These are phyloP conservation scores for Polydrusus pterygomalis DNA, from an alignment of 2,888 invertebrate genomes.

Conservation along the genomic window DNA sequence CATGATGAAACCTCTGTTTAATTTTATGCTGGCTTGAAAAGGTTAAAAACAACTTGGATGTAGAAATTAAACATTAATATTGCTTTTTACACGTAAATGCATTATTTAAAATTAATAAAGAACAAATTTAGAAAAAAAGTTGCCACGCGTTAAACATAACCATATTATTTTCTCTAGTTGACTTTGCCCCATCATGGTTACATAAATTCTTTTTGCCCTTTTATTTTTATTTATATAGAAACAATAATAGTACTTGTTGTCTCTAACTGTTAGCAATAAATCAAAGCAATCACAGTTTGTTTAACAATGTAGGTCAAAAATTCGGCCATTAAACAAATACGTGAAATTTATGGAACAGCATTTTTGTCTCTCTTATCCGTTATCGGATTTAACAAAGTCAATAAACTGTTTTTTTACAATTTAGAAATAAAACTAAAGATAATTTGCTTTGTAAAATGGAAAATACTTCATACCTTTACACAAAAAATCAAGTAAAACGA, in stretches of 20 bases:
- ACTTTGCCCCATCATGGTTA: slow-evolving; percentile 43
- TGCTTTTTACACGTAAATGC: not conserved
- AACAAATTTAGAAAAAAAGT: slow-evolving; percentile 28
- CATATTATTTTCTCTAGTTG: slow-evolving; percentile 51
- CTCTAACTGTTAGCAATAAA: slow-evolving; percentile 1
- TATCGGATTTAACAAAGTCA: slow-evolving; percentile 39
- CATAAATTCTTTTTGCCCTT: not conserved
- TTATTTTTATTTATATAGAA: not conserved
- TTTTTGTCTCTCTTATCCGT: slow-evolving; percentile 20
- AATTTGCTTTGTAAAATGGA: slow-evolving; percentile 35
- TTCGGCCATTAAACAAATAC: slow-evolving; percentile 72
- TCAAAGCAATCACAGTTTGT: slow-evolving; percentile 30
- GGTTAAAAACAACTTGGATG: not conserved
- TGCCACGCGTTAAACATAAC: slow-evolving; percentile 57
- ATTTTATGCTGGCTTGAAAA: not conserved
- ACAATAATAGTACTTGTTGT: not conserved
- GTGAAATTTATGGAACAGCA: slow-evolving; percentile 55
- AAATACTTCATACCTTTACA: slow-evolving; percentile 66
- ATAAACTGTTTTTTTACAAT: not conserved
- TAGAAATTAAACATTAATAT: not conserved
- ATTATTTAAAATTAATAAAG: slow-evolving; percentile 10
- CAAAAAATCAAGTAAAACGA: slow-evolving; percentile 64
- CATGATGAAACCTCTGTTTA: slow-evolving; percentile 21
- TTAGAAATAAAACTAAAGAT: slow-evolving; percentile 46
- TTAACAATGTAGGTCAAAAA: slow-evolving; percentile 71